These are phyloP conservation scores for Apostichopus japonicus DNA, from an alignment of 35 echinoderm and acorn worm species.

Conservation along the genomic window DNA sequence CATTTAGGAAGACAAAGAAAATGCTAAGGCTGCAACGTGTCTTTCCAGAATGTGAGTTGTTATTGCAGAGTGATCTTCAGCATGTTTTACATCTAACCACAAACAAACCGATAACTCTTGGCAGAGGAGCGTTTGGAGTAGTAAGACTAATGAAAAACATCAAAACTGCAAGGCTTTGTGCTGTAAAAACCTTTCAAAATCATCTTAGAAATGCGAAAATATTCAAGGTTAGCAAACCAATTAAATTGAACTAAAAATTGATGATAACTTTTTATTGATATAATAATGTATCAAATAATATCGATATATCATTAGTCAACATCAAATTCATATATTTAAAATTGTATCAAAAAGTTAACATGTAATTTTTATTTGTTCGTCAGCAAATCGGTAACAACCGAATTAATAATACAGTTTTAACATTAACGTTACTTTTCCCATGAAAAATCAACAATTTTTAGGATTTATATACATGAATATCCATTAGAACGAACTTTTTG, in stretches of 20 bases:
- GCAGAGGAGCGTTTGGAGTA: background rate
- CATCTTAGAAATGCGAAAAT: background rate
- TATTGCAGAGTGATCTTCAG: background rate
- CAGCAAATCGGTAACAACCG: no score
- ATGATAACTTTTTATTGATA: no score
- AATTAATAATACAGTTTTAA: no score
- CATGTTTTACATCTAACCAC: background rate
- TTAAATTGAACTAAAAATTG: no score
- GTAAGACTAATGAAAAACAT: background rate
- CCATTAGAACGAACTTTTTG: no score
- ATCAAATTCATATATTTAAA: no score
- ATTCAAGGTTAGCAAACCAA: background rate
- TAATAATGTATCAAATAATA: no score
- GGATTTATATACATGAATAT: background rate
- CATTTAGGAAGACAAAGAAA: background rate
- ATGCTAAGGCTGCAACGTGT: background rate
- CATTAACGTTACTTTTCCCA: no score
- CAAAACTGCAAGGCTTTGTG: background rate
- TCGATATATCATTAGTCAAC: no score
- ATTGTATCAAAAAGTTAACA: no score
- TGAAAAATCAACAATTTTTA: no score
- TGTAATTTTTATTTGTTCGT: no score
- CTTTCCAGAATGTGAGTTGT: background rate
- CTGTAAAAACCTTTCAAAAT: background rate
- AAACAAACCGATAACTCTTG: background rate